Conservation (phyloP, 2,113 vertebrate genomes). For the Cyanocitta stelleri region DNA sequence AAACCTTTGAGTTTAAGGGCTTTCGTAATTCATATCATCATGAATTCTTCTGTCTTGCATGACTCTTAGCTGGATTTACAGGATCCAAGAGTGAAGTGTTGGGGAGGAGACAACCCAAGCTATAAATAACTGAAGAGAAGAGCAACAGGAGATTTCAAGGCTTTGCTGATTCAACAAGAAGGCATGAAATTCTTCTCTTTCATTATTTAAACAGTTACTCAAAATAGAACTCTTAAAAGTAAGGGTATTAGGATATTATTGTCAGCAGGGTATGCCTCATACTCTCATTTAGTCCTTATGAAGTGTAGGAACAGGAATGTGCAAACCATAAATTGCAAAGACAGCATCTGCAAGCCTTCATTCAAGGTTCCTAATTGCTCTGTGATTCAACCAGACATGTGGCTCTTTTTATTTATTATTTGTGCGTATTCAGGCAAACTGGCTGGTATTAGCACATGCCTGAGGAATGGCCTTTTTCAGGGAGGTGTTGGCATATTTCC, state of each 20-base stretch:
- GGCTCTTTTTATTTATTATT: not conserved
- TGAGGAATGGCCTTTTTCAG: not conserved
- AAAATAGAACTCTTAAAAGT: not conserved
- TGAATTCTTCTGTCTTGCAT: not conserved
- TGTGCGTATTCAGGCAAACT: not conserved
- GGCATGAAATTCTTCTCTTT: not conserved
- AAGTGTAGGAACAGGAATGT: not conserved
- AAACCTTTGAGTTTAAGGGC: not conserved
- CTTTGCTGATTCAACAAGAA: not conserved
- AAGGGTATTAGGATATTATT: not conserved
- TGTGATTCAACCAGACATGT: not conserved
- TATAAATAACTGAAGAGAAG: not conserved
- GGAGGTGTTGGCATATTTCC: not conserved
- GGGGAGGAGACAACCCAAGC: not conserved
- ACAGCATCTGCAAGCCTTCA: conserved; percentile 16
- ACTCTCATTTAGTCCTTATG: not conserved
- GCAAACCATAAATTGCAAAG: not conserved
- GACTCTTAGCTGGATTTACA: not conserved
- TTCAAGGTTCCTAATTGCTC: not conserved
- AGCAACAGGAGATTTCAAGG: not conserved
- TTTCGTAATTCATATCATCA: not conserved
- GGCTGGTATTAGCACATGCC: not conserved
- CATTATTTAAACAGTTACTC: not conserved
- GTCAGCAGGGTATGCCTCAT: not conserved
- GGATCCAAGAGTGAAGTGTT: not conserved